Evolutionary conservation across 2,888 invertebrate genomes (phyloP).

Genomic region (Platerodrilus igneus): DNA sequence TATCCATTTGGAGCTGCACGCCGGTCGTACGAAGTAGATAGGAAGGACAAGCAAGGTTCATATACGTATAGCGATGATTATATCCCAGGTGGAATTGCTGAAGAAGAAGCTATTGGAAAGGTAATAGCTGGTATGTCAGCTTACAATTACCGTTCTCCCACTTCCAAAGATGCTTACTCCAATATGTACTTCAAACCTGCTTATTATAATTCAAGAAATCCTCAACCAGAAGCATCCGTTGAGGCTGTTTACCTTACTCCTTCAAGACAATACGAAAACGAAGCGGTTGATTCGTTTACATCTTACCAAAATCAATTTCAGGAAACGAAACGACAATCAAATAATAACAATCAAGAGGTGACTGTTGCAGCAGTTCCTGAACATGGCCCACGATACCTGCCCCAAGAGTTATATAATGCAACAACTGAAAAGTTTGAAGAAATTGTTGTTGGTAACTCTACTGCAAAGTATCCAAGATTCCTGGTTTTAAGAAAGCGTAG

Average conservation of each 20-base stretch:
- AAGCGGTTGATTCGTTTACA: conserved; percentile 19
- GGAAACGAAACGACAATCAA: conserved; percentile 62
- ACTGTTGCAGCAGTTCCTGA: conserved; percentile 61
- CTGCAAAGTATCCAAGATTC: conserved; percentile 51
- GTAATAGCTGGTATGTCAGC: conserved; percentile 59
- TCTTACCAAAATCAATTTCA: conserved; percentile 54
- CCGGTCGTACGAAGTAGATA: conserved; percentile 62
- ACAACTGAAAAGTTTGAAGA: neutral
- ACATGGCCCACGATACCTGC: conserved; percentile 56
- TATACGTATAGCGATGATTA: conserved; percentile 67
- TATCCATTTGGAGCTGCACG: conserved; percentile 68
- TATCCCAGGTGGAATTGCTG: conserved; percentile 63
- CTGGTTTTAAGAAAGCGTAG: conserved; percentile 40
- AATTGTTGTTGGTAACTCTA: conserved; percentile 1
- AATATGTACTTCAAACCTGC: conserved; percentile 32
- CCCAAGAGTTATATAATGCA: conserved; percentile 5
- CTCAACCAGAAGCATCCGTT: conserved; percentile 30
- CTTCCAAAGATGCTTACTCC: conserved; percentile 32
- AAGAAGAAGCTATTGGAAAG: conserved; percentile 73
- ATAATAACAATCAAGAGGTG: conserved; percentile 52
- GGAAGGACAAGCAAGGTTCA: conserved; percentile 53
- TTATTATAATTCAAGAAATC: conserved; percentile 31
- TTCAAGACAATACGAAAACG: conserved; percentile 22
- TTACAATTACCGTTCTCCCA: conserved; percentile 30
- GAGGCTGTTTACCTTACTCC: conserved; percentile 35